These are phyloP conservation scores for Muscicapa adusta DNA, from an alignment of 2,113 vertebrate species.

Conservation along the genomic window DNA sequence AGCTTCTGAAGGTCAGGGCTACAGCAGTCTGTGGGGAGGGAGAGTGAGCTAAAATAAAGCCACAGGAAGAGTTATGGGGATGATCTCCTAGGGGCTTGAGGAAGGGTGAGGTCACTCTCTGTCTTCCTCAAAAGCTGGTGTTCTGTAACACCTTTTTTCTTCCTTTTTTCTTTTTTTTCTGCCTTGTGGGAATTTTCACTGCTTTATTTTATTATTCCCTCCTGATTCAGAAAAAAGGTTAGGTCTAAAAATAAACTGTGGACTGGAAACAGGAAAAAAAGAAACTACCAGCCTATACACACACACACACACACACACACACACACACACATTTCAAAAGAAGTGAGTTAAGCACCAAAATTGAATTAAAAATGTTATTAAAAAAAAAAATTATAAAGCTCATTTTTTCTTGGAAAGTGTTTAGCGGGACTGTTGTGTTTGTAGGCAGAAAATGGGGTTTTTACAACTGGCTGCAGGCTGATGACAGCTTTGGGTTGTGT, in stretches of 20 bases:
- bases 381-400: neutral
- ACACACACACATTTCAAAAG: neutral
- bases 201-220: neutral
- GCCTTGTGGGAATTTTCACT: neutral
- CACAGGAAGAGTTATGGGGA: neutral
- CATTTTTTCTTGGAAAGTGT: neutral
- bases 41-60: neutral
- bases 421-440: neutral
- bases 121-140: neutral
- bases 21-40: neutral
- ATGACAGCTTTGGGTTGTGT: neutral
- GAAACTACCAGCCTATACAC: neutral
- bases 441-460: neutral
- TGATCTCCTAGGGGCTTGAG: neutral
- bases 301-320: neutral
- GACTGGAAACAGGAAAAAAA: neutral
- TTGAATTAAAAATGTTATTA: neutral
- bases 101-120: neutral
- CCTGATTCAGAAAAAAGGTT: neutral
- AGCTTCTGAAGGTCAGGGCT: neutral
- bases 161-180: neutral
- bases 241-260: neutral
- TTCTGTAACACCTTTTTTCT: neutral
- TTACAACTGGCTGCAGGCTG: neutral
- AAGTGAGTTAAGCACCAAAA: neutral